Evolutionary conservation across 2,113 vertebrate genomes (phyloP), one percentile per base, ranked within the genome.

Genomic region (Dasyprocta punctata): DNA sequence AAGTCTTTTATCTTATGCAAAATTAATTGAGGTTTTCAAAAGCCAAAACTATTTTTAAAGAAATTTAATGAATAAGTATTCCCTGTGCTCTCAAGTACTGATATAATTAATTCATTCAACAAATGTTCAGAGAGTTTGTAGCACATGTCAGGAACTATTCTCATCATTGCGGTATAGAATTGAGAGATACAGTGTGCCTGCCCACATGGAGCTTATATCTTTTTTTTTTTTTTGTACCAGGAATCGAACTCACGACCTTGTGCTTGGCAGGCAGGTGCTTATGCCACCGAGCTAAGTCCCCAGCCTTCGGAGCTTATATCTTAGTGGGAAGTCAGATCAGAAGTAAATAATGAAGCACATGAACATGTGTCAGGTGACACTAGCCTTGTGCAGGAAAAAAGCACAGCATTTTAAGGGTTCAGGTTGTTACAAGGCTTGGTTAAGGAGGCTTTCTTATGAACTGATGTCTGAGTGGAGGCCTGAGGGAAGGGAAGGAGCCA

Each of bases 1-100:
- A 85, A 85, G 20, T 69, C 87, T 92, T 7, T 87, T 44, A 80
- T 77, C 30, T 58, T 77, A 1, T 30, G 58, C 22, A 87, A n/a
- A 87, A 20, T 67, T 24, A 90, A 1, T 60, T 69, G 60, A 92
- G 7, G 49, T 93, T 97, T 86, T 90, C 58, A 75, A 90, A n/a
- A 61, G 30, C 19, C 36, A 88, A 88, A 93, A 65, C 4, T 52
- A 61, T 78, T 71, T 86, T 87, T 77, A 85, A 92, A 94, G 61
- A 24, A 73, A 87, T 80, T 88, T 90, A 87, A 80, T 56, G 44
- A 83, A 85, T 60, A 54, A 65, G 0, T 71, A 80, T 86, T 4
- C 9, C n/a, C 65, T 82, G 83, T 77, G 83, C 33, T 87, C 26
- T 92, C 52, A 82, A 81, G 36, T 60, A 33, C 17, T 94, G n/a